Percentiles rank a stretch among this genome's conserved stretches.
phyloP scores from a whole-genome alignment of 2,113 vertebrate genomes.

The Brachyhypopomus occidentalis region DNA sequence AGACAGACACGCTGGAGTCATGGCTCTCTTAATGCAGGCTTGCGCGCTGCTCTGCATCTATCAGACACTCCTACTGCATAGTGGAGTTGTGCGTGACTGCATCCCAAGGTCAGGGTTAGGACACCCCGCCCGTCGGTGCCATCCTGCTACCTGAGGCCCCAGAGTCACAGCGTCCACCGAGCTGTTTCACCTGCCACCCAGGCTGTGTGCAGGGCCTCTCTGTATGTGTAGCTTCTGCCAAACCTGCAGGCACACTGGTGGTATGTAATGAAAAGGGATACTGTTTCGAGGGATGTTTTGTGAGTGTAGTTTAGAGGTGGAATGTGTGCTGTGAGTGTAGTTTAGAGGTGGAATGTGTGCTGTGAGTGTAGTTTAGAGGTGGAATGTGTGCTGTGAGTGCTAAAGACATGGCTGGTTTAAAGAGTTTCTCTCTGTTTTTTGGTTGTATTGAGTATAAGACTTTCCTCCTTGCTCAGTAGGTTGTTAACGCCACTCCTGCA shows the following conservation, averaged over 20 bases:
- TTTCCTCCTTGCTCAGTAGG: background rate
- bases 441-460: background rate
- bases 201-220: background rate
- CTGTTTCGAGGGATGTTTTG: no score
- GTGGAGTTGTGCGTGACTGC: background rate
- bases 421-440: no score
- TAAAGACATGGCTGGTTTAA: no score
- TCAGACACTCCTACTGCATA: constrained; percentile 20
- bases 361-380: no score
- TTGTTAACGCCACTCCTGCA: background rate
- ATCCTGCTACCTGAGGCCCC: background rate
- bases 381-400: no score
- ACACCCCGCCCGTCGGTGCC: no score
- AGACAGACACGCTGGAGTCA: background rate
- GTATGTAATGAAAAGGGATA: no score
- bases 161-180: background rate
- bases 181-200: background rate
- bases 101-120: no score
- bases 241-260: background rate
- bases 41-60: background rate
- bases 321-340: no score
- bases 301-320: no score
- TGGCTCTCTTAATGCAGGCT: background rate
- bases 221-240: constrained; percentile 9
- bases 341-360: no score